These are phyloP conservation scores for Orthosia gothica DNA, from an alignment of 2,888 invertebrate species.

Conservation along the genomic window DNA sequence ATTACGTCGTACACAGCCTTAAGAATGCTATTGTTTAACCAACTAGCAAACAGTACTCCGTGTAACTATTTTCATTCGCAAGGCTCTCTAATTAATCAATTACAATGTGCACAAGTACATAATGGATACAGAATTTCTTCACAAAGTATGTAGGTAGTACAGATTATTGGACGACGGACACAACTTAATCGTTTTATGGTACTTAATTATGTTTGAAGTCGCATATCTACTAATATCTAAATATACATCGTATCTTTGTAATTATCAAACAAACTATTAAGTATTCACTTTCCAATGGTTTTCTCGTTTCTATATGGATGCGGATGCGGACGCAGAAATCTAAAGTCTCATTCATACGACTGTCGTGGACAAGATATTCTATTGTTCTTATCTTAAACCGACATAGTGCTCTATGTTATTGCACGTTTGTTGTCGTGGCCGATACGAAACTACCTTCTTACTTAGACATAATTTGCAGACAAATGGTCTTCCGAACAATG, in stretches of 20 bases:
- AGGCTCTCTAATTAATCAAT: conserved; percentile 67
- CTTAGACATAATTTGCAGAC: neutral
- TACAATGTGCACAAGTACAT: conserved; percentile 48
- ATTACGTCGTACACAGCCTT: conserved; percentile 64
- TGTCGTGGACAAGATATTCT: conserved; percentile 46
- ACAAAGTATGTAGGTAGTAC: conserved; percentile 21
- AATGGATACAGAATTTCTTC: conserved; percentile 51
- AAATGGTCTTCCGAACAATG: neutral
- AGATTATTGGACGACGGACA: conserved; percentile 35
- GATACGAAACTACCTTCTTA: conserved; percentile 14
- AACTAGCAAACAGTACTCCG: conserved; percentile 63
- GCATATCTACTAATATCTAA: conserved; percentile 41
- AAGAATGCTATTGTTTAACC: conserved; percentile 69
- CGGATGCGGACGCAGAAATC: conserved; percentile 40
- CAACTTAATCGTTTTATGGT: conserved; percentile 54
- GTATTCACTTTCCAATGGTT: conserved; percentile 65
- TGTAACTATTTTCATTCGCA: conserved; percentile 65
- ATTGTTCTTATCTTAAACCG: conserved; percentile 59
- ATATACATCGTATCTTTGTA: conserved; percentile 51
- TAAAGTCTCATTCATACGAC: conserved; percentile 32
- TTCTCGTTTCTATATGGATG: conserved; percentile 53
- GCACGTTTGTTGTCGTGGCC: conserved; percentile 26
- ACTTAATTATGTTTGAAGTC: conserved; percentile 52
- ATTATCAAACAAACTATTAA: conserved; percentile 55
- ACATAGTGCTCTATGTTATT: conserved; percentile 32